Base-by-base conservation (phyloP, 2,797 vertebrate genomes). In the Hybognathus amarus region DNA sequence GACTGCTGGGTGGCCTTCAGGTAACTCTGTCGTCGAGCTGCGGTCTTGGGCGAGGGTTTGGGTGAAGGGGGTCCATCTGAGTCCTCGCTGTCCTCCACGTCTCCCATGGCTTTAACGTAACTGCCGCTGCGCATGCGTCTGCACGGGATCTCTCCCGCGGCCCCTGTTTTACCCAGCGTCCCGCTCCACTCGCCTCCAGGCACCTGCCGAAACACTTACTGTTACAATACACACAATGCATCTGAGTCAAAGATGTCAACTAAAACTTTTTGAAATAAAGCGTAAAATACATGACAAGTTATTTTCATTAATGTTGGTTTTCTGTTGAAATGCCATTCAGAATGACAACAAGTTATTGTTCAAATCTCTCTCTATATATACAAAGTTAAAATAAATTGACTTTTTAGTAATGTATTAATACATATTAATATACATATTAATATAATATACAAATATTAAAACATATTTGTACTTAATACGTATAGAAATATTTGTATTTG, bases 71-170 rank as follows among this genome's bases (percentile, higher is more conserved):
- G 98, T 87, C 95, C 95, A 87, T 97, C 98, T 1, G 98, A 99
- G 89, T 98, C 98, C 83, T 98, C 97, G 0, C 98, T 99, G 86
- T 98, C 98, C 22, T 97, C 97, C 15, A 91, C 24, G 84, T 99
- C 98, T 61, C 97, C 98, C 97, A 99, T 99, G 79, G 98, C 98
- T 94, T 99, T 99, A 85, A 99, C 98, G 84, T 99, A 99, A 91
- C 98, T 99, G 92, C 98, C 98, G 10, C 98, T 99, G 89, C 98
- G 97, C 98, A 99, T 99, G 90, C 98, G 95, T 80, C 97, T 94
- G 91, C 98, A 99, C 0, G 98, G 98, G 93, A 99, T 99, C 89
- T 98, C 97, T 0, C 94, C 94, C 71, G 96, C 80, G 52, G 42
- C 90, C 8, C 77, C 75, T 63, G 30, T 87, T 0, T 93, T 95